Conservation (phyloP, 30 jellyfish, hydroid and myxozoan genomes). For the Hydractinia symbiolongicarpus region DNA sequence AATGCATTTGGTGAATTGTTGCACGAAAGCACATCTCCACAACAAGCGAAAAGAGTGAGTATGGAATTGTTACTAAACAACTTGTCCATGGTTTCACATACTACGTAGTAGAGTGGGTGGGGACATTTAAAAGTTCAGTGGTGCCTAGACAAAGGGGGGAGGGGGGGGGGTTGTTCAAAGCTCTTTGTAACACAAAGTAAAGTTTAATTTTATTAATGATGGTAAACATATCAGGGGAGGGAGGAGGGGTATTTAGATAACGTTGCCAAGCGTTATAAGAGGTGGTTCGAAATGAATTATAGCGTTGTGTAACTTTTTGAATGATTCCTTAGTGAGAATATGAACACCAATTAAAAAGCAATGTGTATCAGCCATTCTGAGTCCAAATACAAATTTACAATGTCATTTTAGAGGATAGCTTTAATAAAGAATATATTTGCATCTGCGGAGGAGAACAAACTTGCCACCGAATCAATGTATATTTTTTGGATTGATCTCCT, state of each 20-base stretch:
- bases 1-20: slow-evolving; percentile 11
- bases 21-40: slow-evolving; percentile 9
- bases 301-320: background rate
- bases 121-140: no score
- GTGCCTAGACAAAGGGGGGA: no score
- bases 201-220: no score
- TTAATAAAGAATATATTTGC: background rate
- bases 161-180: no score
- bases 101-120: no score
- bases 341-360: background rate
- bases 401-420: slow-evolving; percentile 1
- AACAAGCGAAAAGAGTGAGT: slow-evolving; percentile 19
- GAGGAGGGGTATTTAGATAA: no score
- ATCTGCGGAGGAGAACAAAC: slow-evolving; percentile 25
- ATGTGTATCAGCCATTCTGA: background rate
- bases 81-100: no score
- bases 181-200: background rate
- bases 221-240: no score
- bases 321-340: background rate
- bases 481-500: slow-evolving; percentile 16
- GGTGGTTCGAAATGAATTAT: background rate
- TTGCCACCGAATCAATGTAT: background rate
- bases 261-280: no score
- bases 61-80: background rate
- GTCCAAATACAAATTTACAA: background rate